These are phyloP conservation scores for Nerophis ophidion DNA, from an alignment of 2,113 vertebrate genomes.

Conservation along the genomic window DNA sequence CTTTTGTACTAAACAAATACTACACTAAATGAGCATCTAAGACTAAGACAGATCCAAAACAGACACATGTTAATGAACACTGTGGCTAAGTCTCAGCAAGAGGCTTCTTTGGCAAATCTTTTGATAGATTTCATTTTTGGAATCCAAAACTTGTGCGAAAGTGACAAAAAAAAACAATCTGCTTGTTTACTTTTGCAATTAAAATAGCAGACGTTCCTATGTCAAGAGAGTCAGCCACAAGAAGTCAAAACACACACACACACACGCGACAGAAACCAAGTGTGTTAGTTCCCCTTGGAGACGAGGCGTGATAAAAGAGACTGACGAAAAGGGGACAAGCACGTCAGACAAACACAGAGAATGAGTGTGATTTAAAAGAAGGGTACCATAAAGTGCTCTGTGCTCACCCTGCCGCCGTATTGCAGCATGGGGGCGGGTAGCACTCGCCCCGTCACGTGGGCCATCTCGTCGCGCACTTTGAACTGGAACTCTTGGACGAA, in stretches of 20 bases:
- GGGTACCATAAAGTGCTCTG: slow-evolving; percentile 82
- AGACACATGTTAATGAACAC: slow-evolving; percentile 45
- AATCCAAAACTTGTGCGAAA: too few species aligned
- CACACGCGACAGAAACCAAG: slow-evolving; percentile 38
- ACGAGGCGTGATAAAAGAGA: slow-evolving; percentile 2
- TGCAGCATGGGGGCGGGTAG: slow-evolving; percentile 97
- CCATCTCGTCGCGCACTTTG: slow-evolving; percentile 97
- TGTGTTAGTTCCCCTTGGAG: slow-evolving; percentile 59
- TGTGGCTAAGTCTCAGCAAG: slow-evolving; percentile 46
- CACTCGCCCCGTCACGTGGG: slow-evolving; percentile 94
- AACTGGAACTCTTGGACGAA: slow-evolving; percentile 99
- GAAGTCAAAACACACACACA: neutral
- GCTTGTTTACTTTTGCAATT: neutral
- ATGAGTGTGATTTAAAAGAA: slow-evolving; percentile 77
- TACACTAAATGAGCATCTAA: neutral
- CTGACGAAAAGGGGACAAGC: slow-evolving; percentile 30
- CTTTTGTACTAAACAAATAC: too few species aligned
- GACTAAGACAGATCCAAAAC: slow-evolving; percentile 7
- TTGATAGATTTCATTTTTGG: neutral
- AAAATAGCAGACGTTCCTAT: neutral
- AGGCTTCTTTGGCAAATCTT: slow-evolving; percentile 1
- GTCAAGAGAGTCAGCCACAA: slow-evolving; percentile 40
- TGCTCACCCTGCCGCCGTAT: slow-evolving; percentile 96
- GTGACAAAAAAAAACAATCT: too few species aligned
- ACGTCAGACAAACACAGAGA: slow-evolving; percentile 66